These are phyloP conservation scores for Apoda limacodes DNA, from an alignment of 2,888 invertebrate genomes.

Conservation along the genomic window DNA sequence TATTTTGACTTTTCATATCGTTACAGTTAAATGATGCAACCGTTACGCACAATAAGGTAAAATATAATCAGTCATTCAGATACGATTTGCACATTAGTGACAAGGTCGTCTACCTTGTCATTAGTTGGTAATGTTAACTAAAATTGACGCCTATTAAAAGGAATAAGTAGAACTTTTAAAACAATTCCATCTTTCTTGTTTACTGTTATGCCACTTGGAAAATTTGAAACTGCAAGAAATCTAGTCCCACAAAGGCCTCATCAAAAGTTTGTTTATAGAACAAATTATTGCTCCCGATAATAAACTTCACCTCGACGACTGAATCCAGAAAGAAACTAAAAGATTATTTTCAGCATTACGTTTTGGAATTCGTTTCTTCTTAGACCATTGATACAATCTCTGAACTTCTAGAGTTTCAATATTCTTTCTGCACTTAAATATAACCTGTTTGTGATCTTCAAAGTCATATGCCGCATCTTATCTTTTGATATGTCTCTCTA, in stretches of 20 bases:
- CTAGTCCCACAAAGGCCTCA: constrained; percentile 7
- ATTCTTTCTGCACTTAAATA: constrained; percentile 7
- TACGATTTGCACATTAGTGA: too few relatives aligned
- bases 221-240: constrained; percentile 10
- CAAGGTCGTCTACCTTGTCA: too few relatives aligned
- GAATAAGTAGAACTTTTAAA: constrained; percentile 12
- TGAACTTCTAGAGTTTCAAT: constrained; percentile 5
- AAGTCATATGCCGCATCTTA: constrained; percentile 7
- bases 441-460: constrained; percentile 9
- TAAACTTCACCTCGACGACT: constrained; percentile 13
- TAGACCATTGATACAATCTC: constrained; percentile 12
- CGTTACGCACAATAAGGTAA: too few relatives aligned
- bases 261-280: constrained; percentile 10
- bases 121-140: too few relatives aligned
- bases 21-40: constrained; percentile 5
- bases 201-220: constrained; percentile 13
- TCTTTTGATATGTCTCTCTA: constrained; percentile 8
- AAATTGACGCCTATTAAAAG: constrained; percentile 11
- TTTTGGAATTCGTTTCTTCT: constrained; percentile 12
- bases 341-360: constrained; percentile 12
- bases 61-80: too few relatives aligned
- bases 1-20: too few relatives aligned
- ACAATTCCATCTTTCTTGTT: constrained; percentile 12
- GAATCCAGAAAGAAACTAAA: constrained; percentile 11
- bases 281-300: constrained; percentile 5